These are phyloP conservation scores for Tolypeutes matacus DNA, from an alignment of 2,797 vertebrate genomes.

Conservation along the genomic window DNA sequence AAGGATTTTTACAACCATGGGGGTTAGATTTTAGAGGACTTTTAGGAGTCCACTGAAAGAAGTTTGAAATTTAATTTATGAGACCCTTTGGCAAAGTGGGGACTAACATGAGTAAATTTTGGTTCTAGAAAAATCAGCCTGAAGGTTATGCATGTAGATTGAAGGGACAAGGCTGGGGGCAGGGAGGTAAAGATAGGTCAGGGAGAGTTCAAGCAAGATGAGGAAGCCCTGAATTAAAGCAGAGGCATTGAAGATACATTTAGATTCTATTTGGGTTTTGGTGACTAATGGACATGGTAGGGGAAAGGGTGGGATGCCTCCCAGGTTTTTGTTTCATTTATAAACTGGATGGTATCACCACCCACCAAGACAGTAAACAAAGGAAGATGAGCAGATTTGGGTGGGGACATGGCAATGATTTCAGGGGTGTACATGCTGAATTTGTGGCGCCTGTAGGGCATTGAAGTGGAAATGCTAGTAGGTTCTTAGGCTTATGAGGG, in stretches of 20 bases:
- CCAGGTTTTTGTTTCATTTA: background rate
- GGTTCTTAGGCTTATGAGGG: background rate
- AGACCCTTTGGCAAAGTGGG: background rate
- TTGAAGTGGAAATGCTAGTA: background rate
- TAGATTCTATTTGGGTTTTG: background rate
- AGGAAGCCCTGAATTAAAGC: background rate
- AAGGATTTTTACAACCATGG: background rate
- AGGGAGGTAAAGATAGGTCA: background rate
- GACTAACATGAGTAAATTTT: background rate
- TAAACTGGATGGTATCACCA: background rate
- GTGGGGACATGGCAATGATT: background rate
- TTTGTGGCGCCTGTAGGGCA: background rate
- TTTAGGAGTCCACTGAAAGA: background rate
- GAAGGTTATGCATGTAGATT: background rate
- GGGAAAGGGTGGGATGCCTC: background rate
- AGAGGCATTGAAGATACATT: background rate
- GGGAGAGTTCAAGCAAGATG: background rate
- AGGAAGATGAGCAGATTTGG: background rate
- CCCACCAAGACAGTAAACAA: background rate
- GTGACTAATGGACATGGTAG: background rate
- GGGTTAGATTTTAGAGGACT: background rate
- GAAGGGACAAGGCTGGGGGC: background rate
- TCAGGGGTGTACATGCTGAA: background rate
- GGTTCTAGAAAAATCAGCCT: slow-evolving; percentile 33
- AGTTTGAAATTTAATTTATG: slow-evolving; percentile 17